phyloP scores from a whole-genome alignment of 2,888 invertebrate species.

The Spialia ferax region DNA sequence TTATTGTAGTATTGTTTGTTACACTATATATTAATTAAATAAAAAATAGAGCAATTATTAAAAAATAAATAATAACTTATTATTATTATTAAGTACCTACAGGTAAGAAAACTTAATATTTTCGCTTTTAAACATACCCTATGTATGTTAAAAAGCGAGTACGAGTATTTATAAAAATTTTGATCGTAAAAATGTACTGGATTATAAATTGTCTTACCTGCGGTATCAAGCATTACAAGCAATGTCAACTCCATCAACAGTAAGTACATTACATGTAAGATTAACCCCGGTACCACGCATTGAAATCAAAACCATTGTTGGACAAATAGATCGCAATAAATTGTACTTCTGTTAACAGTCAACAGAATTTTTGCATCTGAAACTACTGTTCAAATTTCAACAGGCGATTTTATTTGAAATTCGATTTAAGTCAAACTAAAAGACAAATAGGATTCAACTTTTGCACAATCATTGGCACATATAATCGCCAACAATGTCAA shows the following conservation, averaged over 20 bases:
- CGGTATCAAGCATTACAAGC: not conserved
- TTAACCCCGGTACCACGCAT: constrained; percentile 19
- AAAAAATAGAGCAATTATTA: too few relatives aligned
- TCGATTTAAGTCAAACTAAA: too few relatives aligned
- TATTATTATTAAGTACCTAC: too few relatives aligned
- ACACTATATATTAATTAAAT: too few relatives aligned
- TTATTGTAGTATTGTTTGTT: too few relatives aligned
- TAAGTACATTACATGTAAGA: not conserved
- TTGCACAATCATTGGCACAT: not conserved
- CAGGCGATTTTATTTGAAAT: not conserved
- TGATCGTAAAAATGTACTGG: not conserved
- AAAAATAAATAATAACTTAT: too few relatives aligned
- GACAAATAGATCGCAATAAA: not conserved
- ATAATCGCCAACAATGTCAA: not conserved
- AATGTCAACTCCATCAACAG: not conserved
- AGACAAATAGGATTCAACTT: not conserved
- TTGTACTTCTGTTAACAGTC: too few relatives aligned
- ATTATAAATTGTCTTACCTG: not conserved
- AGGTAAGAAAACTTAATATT: too few relatives aligned
- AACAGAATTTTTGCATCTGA: not conserved
- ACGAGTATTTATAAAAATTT: too few relatives aligned
- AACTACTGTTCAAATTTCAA: not conserved
- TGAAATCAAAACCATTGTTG: not conserved
- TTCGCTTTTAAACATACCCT: too few relatives aligned
- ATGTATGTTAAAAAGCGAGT: too few relatives aligned